Conservation (phyloP, 2,113 vertebrate species). For the Arothron firmamentum region DNA sequence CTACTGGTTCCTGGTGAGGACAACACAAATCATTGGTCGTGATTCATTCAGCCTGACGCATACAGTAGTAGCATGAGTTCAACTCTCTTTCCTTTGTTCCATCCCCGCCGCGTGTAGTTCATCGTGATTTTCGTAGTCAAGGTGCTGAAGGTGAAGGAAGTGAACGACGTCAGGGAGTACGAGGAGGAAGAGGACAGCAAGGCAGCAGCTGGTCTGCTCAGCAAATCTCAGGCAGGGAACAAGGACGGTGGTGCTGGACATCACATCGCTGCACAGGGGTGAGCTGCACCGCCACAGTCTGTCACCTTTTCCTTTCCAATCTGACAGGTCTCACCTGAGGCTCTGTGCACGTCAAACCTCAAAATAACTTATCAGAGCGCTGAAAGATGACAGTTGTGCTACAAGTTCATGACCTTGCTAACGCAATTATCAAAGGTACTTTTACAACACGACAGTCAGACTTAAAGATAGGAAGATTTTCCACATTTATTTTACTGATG, state of each 20-base stretch:
- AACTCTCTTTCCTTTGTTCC: not conserved
- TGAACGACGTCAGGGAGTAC: conserved; percentile 89
- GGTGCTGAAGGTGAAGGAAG: conserved; percentile 85
- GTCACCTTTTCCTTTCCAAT: not conserved
- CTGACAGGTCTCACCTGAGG: not conserved
- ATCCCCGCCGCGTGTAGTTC: conserved; percentile 74
- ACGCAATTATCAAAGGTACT: no score
- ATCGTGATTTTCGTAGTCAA: conserved; percentile 89
- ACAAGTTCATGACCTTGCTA: no score
- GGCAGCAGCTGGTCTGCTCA: conserved; percentile 32
- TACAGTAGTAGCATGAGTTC: not conserved
- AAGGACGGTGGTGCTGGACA: conserved; percentile 57
- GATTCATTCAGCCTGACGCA: not conserved
- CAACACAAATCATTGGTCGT: no score
- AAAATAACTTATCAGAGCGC: no score
- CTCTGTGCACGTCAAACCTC: not conserved
- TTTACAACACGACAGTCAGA: no score
- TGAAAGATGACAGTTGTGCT: no score
- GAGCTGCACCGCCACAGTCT: conserved; percentile 15
- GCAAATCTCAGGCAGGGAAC: conserved; percentile 8
- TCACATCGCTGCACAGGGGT: conserved; percentile 62
- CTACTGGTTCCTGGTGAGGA: conserved; percentile 97
- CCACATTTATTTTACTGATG: no score
- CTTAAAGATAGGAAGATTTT: no score
- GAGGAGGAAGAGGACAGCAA: conserved; percentile 73